These are phyloP conservation scores for Patella caerulea DNA, from an alignment of 2,888 invertebrate species.

Conservation along the genomic window DNA sequence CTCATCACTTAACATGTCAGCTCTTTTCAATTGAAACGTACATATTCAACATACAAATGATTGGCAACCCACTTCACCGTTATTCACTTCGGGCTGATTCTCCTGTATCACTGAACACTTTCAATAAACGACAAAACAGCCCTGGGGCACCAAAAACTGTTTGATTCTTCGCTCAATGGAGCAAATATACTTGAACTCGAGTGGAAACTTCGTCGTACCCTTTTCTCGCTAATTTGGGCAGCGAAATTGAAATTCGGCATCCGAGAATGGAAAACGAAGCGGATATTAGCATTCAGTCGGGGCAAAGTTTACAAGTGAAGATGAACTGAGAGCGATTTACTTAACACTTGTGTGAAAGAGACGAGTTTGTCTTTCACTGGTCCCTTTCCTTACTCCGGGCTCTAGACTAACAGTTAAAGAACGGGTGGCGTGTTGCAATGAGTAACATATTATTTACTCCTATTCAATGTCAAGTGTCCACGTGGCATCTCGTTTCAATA, in stretches of 20 bases:
- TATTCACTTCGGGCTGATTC: not conserved
- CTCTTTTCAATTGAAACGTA: too few species aligned
- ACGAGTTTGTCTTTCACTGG: too few species aligned
- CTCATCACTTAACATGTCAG: too few species aligned
- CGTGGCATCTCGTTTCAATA: too few species aligned
- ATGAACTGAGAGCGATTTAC: slow-evolving; percentile 6
- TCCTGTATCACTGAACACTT: not conserved
- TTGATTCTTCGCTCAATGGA: not conserved
- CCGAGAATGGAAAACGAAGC: not conserved
- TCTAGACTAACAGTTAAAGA: too few species aligned
- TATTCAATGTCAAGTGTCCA: too few species aligned
- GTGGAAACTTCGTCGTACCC: not conserved
- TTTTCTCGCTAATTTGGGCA: not conserved
- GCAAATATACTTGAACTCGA: slow-evolving; percentile 11
- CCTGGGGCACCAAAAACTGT: not conserved
- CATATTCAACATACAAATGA: too few species aligned
- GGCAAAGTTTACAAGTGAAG: not conserved
- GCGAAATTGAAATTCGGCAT: not conserved
- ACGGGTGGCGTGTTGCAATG: too few species aligned
- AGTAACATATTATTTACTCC: too few species aligned
- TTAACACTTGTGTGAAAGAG: not conserved
- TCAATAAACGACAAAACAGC: slow-evolving; percentile 5
- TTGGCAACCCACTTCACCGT: too few species aligned
- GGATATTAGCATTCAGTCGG: not conserved
- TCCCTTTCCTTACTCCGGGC: too few species aligned